A percentile compares a stretch with the other conserved stretches of the same genome.
These are phyloP conservation scores for Scartelaos histophorus DNA, from an alignment of 2,113 vertebrate species.

Conservation along the genomic window DNA sequence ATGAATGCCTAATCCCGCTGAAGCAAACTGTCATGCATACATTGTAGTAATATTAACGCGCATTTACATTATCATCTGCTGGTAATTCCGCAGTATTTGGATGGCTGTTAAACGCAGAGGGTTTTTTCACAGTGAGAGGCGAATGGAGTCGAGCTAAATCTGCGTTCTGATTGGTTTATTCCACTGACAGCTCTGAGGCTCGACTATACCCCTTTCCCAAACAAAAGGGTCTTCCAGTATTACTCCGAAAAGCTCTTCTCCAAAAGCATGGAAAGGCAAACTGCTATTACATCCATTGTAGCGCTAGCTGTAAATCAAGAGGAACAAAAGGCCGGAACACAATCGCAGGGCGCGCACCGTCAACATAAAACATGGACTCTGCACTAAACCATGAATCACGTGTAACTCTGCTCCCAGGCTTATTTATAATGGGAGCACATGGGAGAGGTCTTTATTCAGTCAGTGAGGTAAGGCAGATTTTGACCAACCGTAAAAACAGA, in stretches of 20 bases:
- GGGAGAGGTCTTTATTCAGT: conserved; percentile 38
- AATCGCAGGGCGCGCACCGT: conserved; percentile 57
- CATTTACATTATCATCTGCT: conserved; percentile 84
- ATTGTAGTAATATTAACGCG: conserved; percentile 82
- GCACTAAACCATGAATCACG: conserved; percentile 63
- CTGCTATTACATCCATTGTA: conserved; percentile 72
- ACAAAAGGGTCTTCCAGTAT: conserved; percentile 73
- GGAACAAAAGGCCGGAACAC: conserved; percentile 67
- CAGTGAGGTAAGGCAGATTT: conserved; percentile 1
- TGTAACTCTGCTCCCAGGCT: conserved; percentile 44
- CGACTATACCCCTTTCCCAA: conserved; percentile 63
- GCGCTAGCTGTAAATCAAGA: conserved; percentile 71
- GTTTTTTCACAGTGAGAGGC: conserved; percentile 63
- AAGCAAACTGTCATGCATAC: conserved; percentile 79
- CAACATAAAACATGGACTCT: conserved; percentile 62
- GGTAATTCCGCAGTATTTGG: conserved; percentile 81
- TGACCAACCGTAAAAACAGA: neutral
- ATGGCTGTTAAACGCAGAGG: conserved; percentile 76
- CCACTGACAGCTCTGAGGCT: conserved; percentile 72
- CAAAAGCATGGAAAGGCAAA: conserved; percentile 62
- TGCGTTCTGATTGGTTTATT: conserved; percentile 72
- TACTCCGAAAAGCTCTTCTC: conserved; percentile 67
- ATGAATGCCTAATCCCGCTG: conserved; percentile 79
- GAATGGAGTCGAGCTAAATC: conserved; percentile 77
- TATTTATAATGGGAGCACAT: conserved; percentile 59